phyloP scores from a whole-genome alignment of 30 jellyfish, hydroid and myxozoan genomes.

The Sanderia malayensis region DNA sequence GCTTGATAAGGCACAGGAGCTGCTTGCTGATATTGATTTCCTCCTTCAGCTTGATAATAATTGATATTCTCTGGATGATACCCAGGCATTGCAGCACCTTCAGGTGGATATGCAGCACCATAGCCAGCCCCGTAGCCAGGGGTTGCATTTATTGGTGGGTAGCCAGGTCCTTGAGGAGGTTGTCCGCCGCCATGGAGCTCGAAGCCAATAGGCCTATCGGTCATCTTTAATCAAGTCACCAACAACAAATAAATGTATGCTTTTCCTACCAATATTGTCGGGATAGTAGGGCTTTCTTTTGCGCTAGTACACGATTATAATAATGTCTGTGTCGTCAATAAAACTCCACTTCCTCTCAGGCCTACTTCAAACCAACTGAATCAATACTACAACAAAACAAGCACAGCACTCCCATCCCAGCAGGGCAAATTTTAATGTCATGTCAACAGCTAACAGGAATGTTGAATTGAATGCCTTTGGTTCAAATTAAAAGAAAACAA shows the following conservation, averaged over 20 bases:
- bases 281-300: too few species aligned
- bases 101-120: slow-evolving; percentile 51
- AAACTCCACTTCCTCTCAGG: too few species aligned
- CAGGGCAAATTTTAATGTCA: too few species aligned
- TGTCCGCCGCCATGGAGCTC: slow-evolving; percentile 24
- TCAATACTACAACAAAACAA: too few species aligned
- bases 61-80: background rate
- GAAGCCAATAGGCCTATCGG: slow-evolving; percentile 49
- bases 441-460: too few species aligned
- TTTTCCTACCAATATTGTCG: too few species aligned
- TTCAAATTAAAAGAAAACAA: too few species aligned
- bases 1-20: background rate
- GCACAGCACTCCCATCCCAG: too few species aligned
- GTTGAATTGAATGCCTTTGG: too few species aligned
- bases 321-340: too few species aligned
- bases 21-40: slow-evolving; percentile 1
- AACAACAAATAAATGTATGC: background rate
- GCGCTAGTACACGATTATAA: too few species aligned
- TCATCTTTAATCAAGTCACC: background rate
- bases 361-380: too few species aligned
- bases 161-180: slow-evolving; percentile 40
- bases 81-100: slow-evolving; percentile 5
- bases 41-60: background rate
- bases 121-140: slow-evolving; percentile 40
- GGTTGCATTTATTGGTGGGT: slow-evolving; percentile 46